Base-by-base conservation (phyloP, 1,140 invertebrate species). In the Caerostris extrusa region DNA sequence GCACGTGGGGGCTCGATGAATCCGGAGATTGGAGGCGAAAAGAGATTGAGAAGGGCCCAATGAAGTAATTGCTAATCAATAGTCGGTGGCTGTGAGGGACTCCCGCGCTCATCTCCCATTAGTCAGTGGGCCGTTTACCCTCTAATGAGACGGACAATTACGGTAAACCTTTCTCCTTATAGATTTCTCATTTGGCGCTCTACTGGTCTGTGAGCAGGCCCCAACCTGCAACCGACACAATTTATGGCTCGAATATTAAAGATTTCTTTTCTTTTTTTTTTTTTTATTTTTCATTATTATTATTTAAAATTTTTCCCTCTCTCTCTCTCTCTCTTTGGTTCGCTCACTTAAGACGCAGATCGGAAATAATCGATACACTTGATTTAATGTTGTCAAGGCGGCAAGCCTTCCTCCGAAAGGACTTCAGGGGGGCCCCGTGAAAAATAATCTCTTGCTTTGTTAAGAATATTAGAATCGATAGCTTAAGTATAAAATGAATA, bases 91-190 rank as follows among this genome's bases (percentile, higher is more conserved):
- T 93, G 92, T 93, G 92, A 93, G 69, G 85, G 82, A 71, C 89
- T 34, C 83, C 81, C 90, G 60, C 86, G 85, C 92, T 93, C 92
- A 93, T 93, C 92, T 93, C 92, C 92, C 92, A 93, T 93, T 93
- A 93, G 92, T 93, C 92, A 93, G 92, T 93, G 92, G 92, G 92
- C 92, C 92, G 92, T 93, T 93, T 93, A 93, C 92, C 85, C 92
- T 93, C 92, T 93, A 93, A 93, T 93, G 92, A 93, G 92, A 93
- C 92, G 92, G 92, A 93, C 92, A 93, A 93, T 93, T 93, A 93
- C 92, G 92, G 92, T 93, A 93, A 93, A 93, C 92, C 92, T 93
- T 93, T 93, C 92, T 93, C 92, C 92, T 93, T 93, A 93, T 93
- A 93, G 92, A 93, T 93, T 93, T 93, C 92, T 93, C 92, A 93